These are phyloP conservation scores for Gopherus evgoodei DNA, from an alignment of 2,113 vertebrate species.

Conservation along the genomic window DNA sequence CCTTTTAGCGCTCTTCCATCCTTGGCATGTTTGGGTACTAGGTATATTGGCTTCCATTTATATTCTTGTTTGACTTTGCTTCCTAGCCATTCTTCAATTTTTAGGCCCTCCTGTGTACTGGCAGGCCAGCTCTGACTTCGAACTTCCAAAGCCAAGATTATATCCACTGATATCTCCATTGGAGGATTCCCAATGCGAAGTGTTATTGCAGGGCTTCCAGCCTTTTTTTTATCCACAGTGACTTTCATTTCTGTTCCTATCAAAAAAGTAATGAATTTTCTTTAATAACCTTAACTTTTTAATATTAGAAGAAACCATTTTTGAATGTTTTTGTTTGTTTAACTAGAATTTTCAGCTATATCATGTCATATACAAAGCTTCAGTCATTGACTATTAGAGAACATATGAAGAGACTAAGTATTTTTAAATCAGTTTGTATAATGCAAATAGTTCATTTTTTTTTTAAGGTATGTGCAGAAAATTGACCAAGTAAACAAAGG, in stretches of 20 bases:
- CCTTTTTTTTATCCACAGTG: conserved; percentile 72
- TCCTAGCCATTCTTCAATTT: conserved; percentile 83
- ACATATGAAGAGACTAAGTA: neutral
- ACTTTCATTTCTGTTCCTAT: conserved; percentile 70
- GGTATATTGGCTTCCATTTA: conserved; percentile 68
- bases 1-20: conserved; percentile 71
- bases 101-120: conserved; percentile 76
- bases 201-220: conserved; percentile 88
- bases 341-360: neutral
- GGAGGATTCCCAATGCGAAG: conserved; percentile 65
- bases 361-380: neutral
- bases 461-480: neutral
- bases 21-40: conserved; percentile 87
- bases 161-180: conserved; percentile 84
- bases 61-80: conserved; percentile 63
- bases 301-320: neutral
- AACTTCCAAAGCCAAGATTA: conserved; percentile 83
- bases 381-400: neutral
- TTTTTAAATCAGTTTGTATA: neutral
- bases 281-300: neutral
- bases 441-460: neutral
- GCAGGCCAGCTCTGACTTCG: conserved; percentile 75
- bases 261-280: conserved; percentile 11
- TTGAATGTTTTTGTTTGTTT: neutral
- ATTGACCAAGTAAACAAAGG: neutral